These are phyloP conservation scores for Drosophila neoperkinsi DNA, from an alignment of 2,888 invertebrate species.

Conservation along the genomic window DNA sequence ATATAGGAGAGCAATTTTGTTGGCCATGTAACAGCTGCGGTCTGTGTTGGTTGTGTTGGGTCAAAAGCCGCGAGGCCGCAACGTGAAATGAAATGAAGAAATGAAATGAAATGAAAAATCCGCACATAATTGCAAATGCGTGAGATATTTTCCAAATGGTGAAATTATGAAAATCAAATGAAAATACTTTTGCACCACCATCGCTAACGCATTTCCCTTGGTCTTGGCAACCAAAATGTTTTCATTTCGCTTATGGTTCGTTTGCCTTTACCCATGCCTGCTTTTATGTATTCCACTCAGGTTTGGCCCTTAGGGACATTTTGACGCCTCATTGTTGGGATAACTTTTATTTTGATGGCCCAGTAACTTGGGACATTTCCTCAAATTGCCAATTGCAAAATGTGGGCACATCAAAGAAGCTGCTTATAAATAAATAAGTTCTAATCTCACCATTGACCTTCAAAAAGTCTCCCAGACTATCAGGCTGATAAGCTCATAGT, in stretches of 20 bases:
- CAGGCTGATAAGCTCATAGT: constrained; percentile 43
- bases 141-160: constrained; percentile 79
- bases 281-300: constrained; percentile 63
- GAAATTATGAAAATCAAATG: constrained; percentile 77
- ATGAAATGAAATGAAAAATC: constrained; percentile 66
- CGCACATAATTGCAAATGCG: constrained; percentile 79
- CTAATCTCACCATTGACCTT: constrained; percentile 46
- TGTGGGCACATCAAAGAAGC: constrained; percentile 23
- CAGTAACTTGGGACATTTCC: constrained; percentile 34
- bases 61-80: constrained; percentile 40
- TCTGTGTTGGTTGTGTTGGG: constrained; percentile 31
- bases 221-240: background rate
- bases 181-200: constrained; percentile 31
- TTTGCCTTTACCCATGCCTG: background rate
- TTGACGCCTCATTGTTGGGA: constrained; percentile 51
- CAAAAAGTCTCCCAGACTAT: constrained; percentile 8
- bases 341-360: constrained; percentile 39
- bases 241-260: constrained; percentile 10
- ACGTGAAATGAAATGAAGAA: constrained; percentile 56
- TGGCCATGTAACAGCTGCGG: constrained; percentile 52
- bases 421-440: constrained; percentile 35
- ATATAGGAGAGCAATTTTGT: constrained; percentile 4
- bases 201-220: constrained; percentile 14
- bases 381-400: constrained; percentile 41
- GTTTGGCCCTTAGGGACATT: constrained; percentile 46